A percentile compares a stretch with the other conserved stretches of the same genome.
phyloP scores from a whole-genome alignment of 2,888 invertebrate species.

The Sycophila texana region DNA sequence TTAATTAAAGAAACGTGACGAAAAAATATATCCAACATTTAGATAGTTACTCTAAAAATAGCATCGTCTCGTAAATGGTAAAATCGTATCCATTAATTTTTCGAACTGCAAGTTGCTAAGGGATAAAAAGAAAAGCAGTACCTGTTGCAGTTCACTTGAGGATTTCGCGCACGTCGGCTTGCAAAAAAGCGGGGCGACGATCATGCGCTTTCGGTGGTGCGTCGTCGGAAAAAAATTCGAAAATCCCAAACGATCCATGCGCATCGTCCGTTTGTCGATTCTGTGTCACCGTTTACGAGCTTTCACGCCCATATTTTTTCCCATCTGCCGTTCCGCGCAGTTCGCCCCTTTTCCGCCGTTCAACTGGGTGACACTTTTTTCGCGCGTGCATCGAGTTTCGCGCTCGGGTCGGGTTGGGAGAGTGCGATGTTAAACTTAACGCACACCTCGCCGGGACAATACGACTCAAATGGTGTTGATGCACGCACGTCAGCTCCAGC shows the following conservation, averaged over 20 bases:
- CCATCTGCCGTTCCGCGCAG: not conserved
- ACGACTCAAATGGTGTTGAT: conserved; percentile 38
- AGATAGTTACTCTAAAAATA: too few species aligned
- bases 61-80: too few species aligned
- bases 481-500: conserved; percentile 10
- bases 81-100: too few species aligned
- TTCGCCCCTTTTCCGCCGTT: conserved; percentile 5
- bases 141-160: conserved; percentile 7
- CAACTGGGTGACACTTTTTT: not conserved
- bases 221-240: conserved; percentile 22
- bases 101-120: too few species aligned
- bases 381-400: conserved; percentile 1
- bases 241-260: conserved; percentile 33
- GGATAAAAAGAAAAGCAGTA: not conserved
- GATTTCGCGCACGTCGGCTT: conserved; percentile 3
- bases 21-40: too few species aligned
- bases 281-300: conserved; percentile 18
- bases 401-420: not conserved
- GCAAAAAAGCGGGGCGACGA: not conserved
- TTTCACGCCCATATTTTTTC: conserved; percentile 15
- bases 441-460: conserved; percentile 18
- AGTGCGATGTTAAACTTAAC: not conserved
- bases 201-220: not conserved
- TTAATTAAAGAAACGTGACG: too few species aligned
- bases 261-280: conserved; percentile 1